phyloP scores from a whole-genome alignment of 1,140 invertebrate genomes.

The Popillia japonica region DNA sequence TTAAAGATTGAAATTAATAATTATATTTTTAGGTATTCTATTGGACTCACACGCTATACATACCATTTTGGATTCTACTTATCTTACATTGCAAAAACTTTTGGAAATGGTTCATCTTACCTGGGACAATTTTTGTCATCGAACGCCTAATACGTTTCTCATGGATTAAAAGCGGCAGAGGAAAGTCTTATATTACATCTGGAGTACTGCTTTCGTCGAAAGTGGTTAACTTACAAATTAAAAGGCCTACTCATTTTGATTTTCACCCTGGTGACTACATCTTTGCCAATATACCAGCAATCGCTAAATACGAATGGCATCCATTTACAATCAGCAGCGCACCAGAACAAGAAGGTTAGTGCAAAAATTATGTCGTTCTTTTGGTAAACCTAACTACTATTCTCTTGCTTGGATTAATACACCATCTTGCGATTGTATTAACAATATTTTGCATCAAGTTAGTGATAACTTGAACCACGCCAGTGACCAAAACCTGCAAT shows the following conservation, averaged over 20 bases:
- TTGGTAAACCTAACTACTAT: too few species aligned
- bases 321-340: constrained; percentile 96
- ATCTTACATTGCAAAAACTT: constrained; percentile 92
- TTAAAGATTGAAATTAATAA: neutral
- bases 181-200: constrained; percentile 86
- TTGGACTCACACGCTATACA: constrained; percentile 91
- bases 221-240: constrained; percentile 88
- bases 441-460: neutral
- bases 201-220: constrained; percentile 85
- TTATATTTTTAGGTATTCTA: constrained; percentile 81
- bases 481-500: too few species aligned
- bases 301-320: constrained; percentile 96
- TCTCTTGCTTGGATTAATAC: too few species aligned
- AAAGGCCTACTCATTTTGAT: constrained; percentile 83
- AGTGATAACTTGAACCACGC: constrained; percentile 24
- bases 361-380: neutral
- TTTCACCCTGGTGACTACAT: constrained; percentile 95
- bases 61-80: constrained; percentile 87
- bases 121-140: constrained; percentile 80
- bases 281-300: constrained; percentile 91
- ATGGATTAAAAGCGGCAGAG: constrained; percentile 73
- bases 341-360: constrained; percentile 87
- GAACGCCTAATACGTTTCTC: constrained; percentile 77
- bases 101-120: constrained; percentile 94
- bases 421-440: neutral